Evolutionary conservation across 2,888 invertebrate species (phyloP), one percentile per base, ranked within the genome.

Genomic region (Coronaproctus castanopsis): DNA sequence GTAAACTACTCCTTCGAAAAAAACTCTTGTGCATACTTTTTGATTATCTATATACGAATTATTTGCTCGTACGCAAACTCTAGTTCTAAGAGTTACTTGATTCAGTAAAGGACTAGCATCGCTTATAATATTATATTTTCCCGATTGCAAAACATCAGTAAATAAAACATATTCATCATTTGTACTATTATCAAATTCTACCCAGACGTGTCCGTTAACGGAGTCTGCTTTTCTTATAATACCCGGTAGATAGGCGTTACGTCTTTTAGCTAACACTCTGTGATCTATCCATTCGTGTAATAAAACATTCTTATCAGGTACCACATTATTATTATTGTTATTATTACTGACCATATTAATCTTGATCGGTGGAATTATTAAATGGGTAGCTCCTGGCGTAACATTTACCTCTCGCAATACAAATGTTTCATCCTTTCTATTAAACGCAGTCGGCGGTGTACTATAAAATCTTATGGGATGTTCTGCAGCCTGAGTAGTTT

Each of bases 211-310:
- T 68, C 80, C 78, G 22, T 52, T 55, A 0, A 54, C 20, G 18
- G 62, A 60, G 61, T 77, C 75, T 48, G 84, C 84, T 68, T 81
- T 80, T 52, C 85, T 81, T 66, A 95, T 92, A 61, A 88, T 85
- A 58, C 92, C 95, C 8, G 93, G 89, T 66, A 87, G 81, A 73
- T 88, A 90, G 67, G 83, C 78, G 62, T 82, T 81, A 64, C 85
- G 82, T 69, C 83, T 81, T 71, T 87, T 87, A 52, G 93, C 95
- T 67, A 96, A 76, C 62, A 95, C 89, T 67, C 93, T 78, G 71
- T 92, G 91, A 69, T 89, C 87, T 66, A 83, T 82, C 95, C 95
- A 96, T 74, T 95, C 93, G 68, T 83, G 84, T 66, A 95, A 78
- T 75, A 95, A 90, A 65, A 95, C 79, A 67, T 72, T 74, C 58